phyloP scores from a whole-genome alignment of 2,113 vertebrate genomes.

The Solea solea region DNA sequence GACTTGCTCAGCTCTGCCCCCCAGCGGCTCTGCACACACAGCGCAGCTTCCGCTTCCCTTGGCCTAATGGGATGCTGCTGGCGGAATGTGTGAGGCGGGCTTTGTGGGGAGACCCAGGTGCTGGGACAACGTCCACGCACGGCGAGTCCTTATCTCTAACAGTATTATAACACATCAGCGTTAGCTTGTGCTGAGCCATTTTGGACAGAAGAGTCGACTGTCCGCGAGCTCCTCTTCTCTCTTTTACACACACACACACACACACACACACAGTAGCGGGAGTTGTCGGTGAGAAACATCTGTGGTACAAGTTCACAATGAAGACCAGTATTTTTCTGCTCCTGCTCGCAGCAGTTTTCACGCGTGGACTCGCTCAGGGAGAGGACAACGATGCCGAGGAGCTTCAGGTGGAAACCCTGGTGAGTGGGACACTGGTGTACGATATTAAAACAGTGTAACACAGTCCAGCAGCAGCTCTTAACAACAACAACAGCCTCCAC shows the following conservation, averaged over 20 bases:
- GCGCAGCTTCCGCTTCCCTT: slow-evolving; percentile 39
- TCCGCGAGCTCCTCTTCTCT: slow-evolving; percentile 19
- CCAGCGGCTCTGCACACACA: slow-evolving; percentile 13
- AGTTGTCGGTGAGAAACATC: slow-evolving; percentile 33
- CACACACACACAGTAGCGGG: slow-evolving; percentile 19
- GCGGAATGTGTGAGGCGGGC: slow-evolving; percentile 78
- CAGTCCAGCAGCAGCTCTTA: background rate
- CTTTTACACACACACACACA: background rate
- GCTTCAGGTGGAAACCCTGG: slow-evolving; percentile 80
- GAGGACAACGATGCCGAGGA: slow-evolving; percentile 62
- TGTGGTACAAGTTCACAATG: slow-evolving; percentile 70
- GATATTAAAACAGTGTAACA: slow-evolving; percentile 14
- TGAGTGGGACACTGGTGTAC: slow-evolving; percentile 57
- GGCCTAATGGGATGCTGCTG: slow-evolving; percentile 72
- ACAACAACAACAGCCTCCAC: background rate
- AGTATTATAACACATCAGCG: slow-evolving; percentile 79
- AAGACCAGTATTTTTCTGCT: slow-evolving; percentile 48
- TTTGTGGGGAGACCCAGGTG: slow-evolving; percentile 73
- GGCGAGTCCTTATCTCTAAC: slow-evolving; percentile 67
- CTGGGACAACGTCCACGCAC: slow-evolving; percentile 67
- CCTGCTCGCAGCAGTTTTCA: slow-evolving; percentile 62
- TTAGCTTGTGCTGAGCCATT: slow-evolving; percentile 57
- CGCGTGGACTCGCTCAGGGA: slow-evolving; percentile 49
- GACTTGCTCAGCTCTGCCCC: slow-evolving; percentile 39
- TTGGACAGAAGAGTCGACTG: slow-evolving; percentile 22